Base-by-base conservation (phyloP, 2,113 vertebrate species). In the Istiophorus platypterus region DNA sequence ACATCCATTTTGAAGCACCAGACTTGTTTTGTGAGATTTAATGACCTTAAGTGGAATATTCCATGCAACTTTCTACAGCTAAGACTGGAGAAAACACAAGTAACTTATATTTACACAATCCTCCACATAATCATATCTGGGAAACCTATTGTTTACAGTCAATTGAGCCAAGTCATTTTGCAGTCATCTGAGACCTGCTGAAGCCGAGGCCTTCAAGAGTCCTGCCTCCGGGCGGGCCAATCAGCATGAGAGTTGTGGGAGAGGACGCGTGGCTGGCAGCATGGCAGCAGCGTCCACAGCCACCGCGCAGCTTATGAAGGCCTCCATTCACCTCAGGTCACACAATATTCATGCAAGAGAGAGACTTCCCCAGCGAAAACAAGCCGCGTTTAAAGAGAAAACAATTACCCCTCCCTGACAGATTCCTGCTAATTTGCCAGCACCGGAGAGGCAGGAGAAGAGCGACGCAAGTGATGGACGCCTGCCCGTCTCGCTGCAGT, bases 311-410 rank as follows among this genome's bases (percentile, higher is more conserved):
- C 63, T 85, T 51, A 93, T 94, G 89, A 94, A 94, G 92, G 88
- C 88, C 80, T 84, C 90, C 89, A 93, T 95, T 95, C 93, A 95
- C 88, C 84, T 65, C 81, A 57, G 47, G 71, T 88, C 77, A 76
- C 89, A 91, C 88, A 91, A 90, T 92, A 86, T 91, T 92, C 87
- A 83, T 62, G 87, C 75, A 13, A 67, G 85, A 52, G 78, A 88
- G 89, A 74, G 85, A 80, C 86, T 89, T 78, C 84, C 86, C 82
- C 76, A 87, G 88, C 42, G 47, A 92, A 94, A 95, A 95, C 91
- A 94, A 81, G 90, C 80, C 79, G 58, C 52, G 88, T 90, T 93
- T 92, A 64, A 92, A 92, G 93, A 93, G 92, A 94, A 94, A 94
- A 94, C 93, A 94, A 94, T 92, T 91, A 68, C 51, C 78, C 77